Conservation (phyloP, 2,888 invertebrate species). For the Bombylius major region DNA sequence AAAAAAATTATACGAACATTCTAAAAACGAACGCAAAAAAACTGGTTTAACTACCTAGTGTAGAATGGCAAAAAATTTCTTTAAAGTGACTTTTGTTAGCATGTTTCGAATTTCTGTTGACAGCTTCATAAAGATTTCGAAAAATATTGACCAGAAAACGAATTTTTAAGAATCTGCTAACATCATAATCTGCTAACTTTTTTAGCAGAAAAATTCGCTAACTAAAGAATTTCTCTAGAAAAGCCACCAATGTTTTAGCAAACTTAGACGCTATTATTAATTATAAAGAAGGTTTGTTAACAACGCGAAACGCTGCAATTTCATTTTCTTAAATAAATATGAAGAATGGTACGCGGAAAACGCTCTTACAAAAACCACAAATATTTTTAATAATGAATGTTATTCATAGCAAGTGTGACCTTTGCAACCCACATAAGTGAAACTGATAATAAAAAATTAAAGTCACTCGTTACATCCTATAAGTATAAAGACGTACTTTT, state of each 20-base stretch:
- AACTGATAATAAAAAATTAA: neutral
- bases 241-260: slow-evolving; percentile 1
- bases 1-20: no score
- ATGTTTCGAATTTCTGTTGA: no score
- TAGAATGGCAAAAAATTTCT: no score
- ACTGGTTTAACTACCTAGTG: no score
- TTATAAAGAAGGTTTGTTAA: neutral
- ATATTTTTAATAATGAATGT: neutral
- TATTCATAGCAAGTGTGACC: neutral
- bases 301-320: neutral
- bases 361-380: neutral
- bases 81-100: no score
- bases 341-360: neutral
- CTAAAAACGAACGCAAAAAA: no score
- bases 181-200: no score
- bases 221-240: no score
- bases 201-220: no score
- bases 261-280: neutral
- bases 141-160: no score
- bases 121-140: no score
- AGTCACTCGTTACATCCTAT: neutral
- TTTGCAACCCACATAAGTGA: neutral
- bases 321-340: neutral
- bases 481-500: slow-evolving; percentile 1
- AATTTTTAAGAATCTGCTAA: no score